A percentile compares a stretch with the other conserved stretches of the same genome.
These are phyloP conservation scores for Watsonalla binaria DNA, from an alignment of 2,888 invertebrate genomes.

Conservation along the genomic window DNA sequence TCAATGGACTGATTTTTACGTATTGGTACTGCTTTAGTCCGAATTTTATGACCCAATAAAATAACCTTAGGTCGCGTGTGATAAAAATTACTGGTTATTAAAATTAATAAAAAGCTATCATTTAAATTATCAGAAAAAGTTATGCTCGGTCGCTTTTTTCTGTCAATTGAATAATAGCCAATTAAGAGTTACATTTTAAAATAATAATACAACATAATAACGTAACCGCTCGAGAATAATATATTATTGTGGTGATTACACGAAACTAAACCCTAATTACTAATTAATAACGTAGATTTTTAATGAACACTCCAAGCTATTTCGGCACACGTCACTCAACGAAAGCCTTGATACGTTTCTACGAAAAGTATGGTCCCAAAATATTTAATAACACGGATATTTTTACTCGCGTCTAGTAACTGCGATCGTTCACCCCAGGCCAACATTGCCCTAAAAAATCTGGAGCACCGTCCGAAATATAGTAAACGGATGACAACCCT, in stretches of 20 bases:
- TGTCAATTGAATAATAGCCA: no score
- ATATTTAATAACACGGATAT: not conserved
- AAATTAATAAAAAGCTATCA: no score
- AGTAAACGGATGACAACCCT: slow-evolving; percentile 35
- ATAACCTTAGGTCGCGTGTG: no score
- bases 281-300: not conserved
- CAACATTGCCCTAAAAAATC: slow-evolving; percentile 23
- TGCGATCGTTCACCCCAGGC: slow-evolving; percentile 32
- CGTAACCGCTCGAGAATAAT: no score
- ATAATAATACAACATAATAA: no score
- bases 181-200: no score
- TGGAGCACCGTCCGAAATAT: slow-evolving; percentile 34
- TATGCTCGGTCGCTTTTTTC: no score
- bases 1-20: not conserved
- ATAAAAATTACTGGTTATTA: no score
- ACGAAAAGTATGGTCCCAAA: not conserved
- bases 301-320: not conserved
- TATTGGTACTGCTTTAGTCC: not conserved
- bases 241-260: no score
- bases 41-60: not conserved
- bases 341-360: not conserved
- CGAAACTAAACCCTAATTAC: no score
- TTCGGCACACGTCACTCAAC: not conserved
- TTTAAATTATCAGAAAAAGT: no score
- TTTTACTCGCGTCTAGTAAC: slow-evolving; percentile 27